These are phyloP conservation scores for Neotoma lepida DNA, from an alignment of 2,113 vertebrate genomes.

Conservation along the genomic window DNA sequence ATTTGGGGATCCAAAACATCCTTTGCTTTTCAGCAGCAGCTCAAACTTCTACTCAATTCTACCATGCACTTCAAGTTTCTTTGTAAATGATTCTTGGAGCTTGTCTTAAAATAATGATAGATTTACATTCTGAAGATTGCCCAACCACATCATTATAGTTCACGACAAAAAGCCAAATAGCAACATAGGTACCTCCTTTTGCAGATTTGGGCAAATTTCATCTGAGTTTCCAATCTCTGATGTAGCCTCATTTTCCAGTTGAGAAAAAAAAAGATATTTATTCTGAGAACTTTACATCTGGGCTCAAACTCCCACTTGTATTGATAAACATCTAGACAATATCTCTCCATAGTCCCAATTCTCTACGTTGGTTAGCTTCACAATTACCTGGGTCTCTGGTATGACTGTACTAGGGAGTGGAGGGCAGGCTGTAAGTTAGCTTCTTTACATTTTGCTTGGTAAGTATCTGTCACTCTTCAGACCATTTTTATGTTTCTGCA, in stretches of 20 bases:
- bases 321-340: conserved; percentile 87
- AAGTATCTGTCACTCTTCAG: not conserved
- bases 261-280: conserved; percentile 86
- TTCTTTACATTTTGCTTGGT: conserved; percentile 61
- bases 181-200: conserved; percentile 90
- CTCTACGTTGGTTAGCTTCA: conserved; percentile 78
- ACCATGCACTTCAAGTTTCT: not conserved
- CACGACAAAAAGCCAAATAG: conserved; percentile 89
- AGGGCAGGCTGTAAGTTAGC: not conserved
- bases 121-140: conserved; percentile 91
- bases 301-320: conserved; percentile 88
- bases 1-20: not conserved
- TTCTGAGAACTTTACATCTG: conserved; percentile 86
- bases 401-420: not conserved
- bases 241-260: conserved; percentile 91
- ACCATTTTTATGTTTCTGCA: not conserved
- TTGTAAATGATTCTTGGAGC: not conserved
- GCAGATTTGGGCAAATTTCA: conserved; percentile 90
- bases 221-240: conserved; percentile 85
- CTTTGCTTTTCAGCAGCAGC: not conserved
- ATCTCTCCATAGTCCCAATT: conserved; percentile 88
- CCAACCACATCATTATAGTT: conserved; percentile 93
- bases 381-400: not conserved
- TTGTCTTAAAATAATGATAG: conserved; percentile 92
- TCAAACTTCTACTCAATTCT: conserved; percentile 62